A percentile compares a stretch with the other conserved stretches of the same genome.
Evolutionary conservation across 2,113 vertebrate species (phyloP).

Genomic region (Cheilinus undulatus): DNA sequence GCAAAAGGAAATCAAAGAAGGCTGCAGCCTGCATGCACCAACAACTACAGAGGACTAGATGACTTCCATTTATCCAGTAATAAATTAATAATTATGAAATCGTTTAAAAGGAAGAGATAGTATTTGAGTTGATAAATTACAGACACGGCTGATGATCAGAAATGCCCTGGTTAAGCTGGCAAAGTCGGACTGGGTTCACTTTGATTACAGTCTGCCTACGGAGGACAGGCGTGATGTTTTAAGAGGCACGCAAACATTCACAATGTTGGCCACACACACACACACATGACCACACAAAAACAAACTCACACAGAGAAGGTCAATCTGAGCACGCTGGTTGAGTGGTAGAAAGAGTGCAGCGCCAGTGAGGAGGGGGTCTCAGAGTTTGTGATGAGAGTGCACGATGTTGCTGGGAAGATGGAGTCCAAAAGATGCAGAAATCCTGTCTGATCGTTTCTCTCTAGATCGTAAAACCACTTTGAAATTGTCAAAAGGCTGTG

Average conservation of each 20-base stretch:
- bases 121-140: conserved; percentile 10
- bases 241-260: conserved; percentile 57
- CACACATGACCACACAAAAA: conserved; percentile 28
- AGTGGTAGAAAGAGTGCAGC: conserved; percentile 32
- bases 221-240: conserved; percentile 26
- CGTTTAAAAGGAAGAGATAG: background rate
- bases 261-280: conserved; percentile 34
- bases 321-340: conserved; percentile 46
- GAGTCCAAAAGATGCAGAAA: background rate
- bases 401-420: conserved; percentile 17
- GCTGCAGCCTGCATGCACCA: background rate
- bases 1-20: background rate
- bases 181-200: conserved; percentile 17
- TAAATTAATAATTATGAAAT: conserved; percentile 17
- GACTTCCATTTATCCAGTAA: background rate
- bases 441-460: background rate
- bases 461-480: background rate
- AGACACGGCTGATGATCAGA: background rate
- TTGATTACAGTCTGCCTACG: conserved; percentile 22
- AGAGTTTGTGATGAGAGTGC: conserved; percentile 56
- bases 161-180: conserved; percentile 1
- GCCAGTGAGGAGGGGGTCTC: conserved; percentile 21
- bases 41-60: background rate
- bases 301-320: conserved; percentile 35
- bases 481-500: conserved; percentile 16